Percentiles rank a stretch among this genome's conserved stretches.
Evolutionary conservation across 53 echinoderm and acorn worm species (phyloP).

Genomic region (Echinarachnius parma): DNA sequence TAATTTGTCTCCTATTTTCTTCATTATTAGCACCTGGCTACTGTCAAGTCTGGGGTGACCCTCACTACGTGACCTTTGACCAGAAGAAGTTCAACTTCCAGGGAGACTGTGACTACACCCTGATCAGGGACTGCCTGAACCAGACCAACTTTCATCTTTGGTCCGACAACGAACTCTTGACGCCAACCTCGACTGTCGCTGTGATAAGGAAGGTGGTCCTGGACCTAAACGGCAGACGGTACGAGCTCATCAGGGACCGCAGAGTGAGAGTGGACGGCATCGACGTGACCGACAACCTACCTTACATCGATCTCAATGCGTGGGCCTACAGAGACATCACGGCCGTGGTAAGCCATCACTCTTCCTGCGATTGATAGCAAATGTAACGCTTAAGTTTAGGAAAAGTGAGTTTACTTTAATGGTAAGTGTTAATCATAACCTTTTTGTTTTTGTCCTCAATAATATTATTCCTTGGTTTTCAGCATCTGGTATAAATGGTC

Average conservation of each 20-base stretch:
- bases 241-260: slow-evolving; percentile 44
- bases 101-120: slow-evolving; percentile 63
- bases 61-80: slow-evolving; percentile 65
- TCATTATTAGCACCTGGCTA: not conserved
- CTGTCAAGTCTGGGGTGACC: slow-evolving; percentile 49
- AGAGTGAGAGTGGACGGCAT: slow-evolving; percentile 65
- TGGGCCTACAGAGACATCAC: slow-evolving; percentile 3
- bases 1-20: not conserved
- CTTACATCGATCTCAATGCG: slow-evolving; percentile 23
- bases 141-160: slow-evolving; percentile 51
- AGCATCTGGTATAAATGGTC: too few species aligned
- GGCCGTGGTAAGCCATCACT: too few species aligned
- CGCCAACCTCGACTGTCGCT: slow-evolving; percentile 56
- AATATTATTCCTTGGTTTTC: too few species aligned
- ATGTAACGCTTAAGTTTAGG: slow-evolving; percentile 8
- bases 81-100: slow-evolving; percentile 55
- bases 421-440: too few species aligned
- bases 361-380: too few species aligned
- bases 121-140: slow-evolving; percentile 50
- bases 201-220: slow-evolving; percentile 55
- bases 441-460: too few species aligned
- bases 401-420: too few species aligned
- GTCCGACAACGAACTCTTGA: slow-evolving; percentile 47
- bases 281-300: slow-evolving; percentile 42
- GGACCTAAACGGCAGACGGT: slow-evolving; percentile 40